Evolutionary conservation across 1,140 invertebrate species (phyloP).

Genomic region (Rhyacophila brunnea): DNA sequence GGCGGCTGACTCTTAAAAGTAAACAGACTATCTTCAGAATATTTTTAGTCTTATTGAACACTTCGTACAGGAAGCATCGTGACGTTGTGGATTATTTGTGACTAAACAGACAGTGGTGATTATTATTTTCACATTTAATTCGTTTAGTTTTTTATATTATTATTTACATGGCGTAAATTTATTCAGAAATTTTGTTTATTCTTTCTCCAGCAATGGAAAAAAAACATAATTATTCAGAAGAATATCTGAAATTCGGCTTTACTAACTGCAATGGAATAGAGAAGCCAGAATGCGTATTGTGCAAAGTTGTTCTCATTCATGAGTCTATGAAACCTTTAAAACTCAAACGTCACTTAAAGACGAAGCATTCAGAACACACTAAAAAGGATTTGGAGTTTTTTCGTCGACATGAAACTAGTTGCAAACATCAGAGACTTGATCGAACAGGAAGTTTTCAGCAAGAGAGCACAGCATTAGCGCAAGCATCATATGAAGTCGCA

Average conservation of each 20-base stretch:
- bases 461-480: no score
- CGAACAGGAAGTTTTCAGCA: no score
- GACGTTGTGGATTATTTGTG: neutral
- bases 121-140: slow-evolving; percentile 1
- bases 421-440: no score
- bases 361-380: slow-evolving; percentile 1
- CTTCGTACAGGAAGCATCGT: neutral
- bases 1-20: no score
- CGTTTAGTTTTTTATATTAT: neutral
- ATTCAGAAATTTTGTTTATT: neutral
- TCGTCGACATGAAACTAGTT: neutral
- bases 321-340: neutral
- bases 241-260: slow-evolving; percentile 1
- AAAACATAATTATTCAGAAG: neutral
- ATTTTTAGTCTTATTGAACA: neutral
- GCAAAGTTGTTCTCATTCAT: neutral
- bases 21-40: no score
- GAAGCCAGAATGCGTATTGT: slow-evolving; percentile 3
- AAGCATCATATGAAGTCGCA: no score
- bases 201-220: neutral
- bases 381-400: slow-evolving; percentile 2
- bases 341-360: neutral
- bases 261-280: neutral
- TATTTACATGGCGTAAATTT: neutral
- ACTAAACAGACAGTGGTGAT: neutral